These are phyloP conservation scores for Drosophila eohydei DNA, from an alignment of 2,888 invertebrate species.

Conservation along the genomic window DNA sequence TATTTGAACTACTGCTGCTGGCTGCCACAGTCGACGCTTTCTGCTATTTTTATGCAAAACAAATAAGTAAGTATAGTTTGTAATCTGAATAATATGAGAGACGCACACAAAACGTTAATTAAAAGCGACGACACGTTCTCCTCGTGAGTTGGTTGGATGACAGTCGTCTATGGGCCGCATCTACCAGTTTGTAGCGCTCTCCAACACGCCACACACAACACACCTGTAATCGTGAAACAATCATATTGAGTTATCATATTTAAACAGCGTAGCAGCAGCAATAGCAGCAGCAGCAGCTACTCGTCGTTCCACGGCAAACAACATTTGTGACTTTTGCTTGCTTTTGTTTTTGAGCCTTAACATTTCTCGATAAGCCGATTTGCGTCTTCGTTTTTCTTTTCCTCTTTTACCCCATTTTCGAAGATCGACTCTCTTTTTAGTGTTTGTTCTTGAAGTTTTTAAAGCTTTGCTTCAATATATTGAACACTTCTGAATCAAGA, in stretches of 20 bases:
- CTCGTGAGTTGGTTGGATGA: constrained; percentile 19
- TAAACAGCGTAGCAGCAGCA: constrained; percentile 43
- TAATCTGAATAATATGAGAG: constrained; percentile 73
- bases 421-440: constrained; percentile 22
- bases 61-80: constrained; percentile 73
- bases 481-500: background rate
- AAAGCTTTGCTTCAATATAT: constrained; percentile 11
- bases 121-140: constrained; percentile 50
- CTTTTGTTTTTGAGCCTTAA: constrained; percentile 50
- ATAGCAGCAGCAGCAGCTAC: constrained; percentile 21
- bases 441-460: constrained; percentile 29
- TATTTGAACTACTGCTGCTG: constrained; percentile 31
- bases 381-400: constrained; percentile 63
- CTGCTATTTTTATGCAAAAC: constrained; percentile 75
- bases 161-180: constrained; percentile 34
- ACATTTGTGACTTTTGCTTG: constrained; percentile 61
- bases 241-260: constrained; percentile 70
- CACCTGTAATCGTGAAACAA: constrained; percentile 79
- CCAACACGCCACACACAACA: constrained; percentile 39
- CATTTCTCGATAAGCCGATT: constrained; percentile 77
- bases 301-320: constrained; percentile 38
- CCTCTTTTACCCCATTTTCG: constrained; percentile 16
- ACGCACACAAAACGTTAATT: constrained; percentile 62
- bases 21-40: constrained; percentile 26
- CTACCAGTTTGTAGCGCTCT: constrained; percentile 51